Conservation (phyloP, 2,888 invertebrate genomes). For the Troides aeacus region DNA sequence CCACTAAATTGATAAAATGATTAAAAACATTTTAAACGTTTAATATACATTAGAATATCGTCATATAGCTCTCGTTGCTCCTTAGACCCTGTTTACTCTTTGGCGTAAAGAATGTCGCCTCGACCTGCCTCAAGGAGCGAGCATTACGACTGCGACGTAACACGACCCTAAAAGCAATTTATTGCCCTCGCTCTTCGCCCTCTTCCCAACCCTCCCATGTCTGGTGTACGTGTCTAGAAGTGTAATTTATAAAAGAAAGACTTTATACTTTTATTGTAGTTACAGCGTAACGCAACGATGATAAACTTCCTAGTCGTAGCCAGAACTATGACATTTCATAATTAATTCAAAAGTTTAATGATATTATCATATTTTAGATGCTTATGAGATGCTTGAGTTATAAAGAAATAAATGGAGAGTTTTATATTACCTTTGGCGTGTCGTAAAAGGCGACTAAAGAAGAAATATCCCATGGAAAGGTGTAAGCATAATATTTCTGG, state of each 20-base stretch:
- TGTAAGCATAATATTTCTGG: too few relatives aligned
- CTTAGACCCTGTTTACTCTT: background rate
- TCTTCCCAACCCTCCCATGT: background rate
- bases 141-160: slow-evolving; percentile 31
- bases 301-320: background rate
- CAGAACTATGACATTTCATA: background rate
- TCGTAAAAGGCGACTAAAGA: too few relatives aligned
- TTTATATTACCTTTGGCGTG: too few relatives aligned
- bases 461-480: too few relatives aligned
- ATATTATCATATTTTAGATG: too few relatives aligned
- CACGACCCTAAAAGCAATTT: slow-evolving; percentile 19
- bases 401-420: too few relatives aligned
- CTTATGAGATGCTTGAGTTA: too few relatives aligned
- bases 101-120: slow-evolving; percentile 44
- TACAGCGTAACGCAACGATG: slow-evolving; percentile 6
- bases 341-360: too few relatives aligned
- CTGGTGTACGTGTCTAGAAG: slow-evolving; percentile 11
- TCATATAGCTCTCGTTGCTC: too few relatives aligned
- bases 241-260: background rate
- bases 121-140: slow-evolving; percentile 51
- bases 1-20: too few relatives aligned
- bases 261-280: slow-evolving; percentile 3
- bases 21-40: too few relatives aligned
- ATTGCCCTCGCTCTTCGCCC: background rate
- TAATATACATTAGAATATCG: too few relatives aligned